A percentile compares a stretch with the other conserved stretches of the same genome.
These are phyloP conservation scores for Enteromius thamalakanensis DNA, from an alignment of 2,797 vertebrate genomes.

Conservation along the genomic window DNA sequence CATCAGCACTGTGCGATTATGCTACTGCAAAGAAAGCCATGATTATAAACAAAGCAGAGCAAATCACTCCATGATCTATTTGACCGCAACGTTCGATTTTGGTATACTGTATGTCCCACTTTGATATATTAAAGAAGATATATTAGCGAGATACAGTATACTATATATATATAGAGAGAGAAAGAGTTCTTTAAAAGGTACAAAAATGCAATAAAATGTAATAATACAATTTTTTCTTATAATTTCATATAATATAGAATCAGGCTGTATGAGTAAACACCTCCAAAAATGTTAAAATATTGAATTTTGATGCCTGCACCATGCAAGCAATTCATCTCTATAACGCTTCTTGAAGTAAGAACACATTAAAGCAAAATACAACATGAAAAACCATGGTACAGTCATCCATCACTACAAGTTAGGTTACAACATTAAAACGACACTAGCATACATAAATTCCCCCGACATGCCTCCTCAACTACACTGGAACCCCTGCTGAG, in stretches of 20 bases:
- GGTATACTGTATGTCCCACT: background rate
- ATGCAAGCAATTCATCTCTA: slow-evolving; percentile 25
- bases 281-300: background rate
- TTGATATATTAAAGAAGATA: background rate
- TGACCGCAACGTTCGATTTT: background rate
- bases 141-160: too few relatives aligned
- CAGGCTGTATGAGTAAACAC: background rate
- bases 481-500: slow-evolving; percentile 31
- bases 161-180: too few relatives aligned
- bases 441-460: background rate
- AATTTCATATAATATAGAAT: background rate
- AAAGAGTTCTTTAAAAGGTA: background rate
- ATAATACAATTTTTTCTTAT: background rate
- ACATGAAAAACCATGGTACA: background rate
- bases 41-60: background rate
- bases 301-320: background rate
- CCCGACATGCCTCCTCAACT: background rate
- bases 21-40: background rate
- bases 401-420: slow-evolving; percentile 33
- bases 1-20: background rate
- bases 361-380: slow-evolving; percentile 28
- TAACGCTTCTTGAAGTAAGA: background rate
- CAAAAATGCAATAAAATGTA: background rate
- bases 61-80: background rate
- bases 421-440: background rate